Percentiles rank a stretch among this genome's conserved stretches.
These are phyloP conservation scores for Trachemys scripta DNA, from an alignment of 2,113 vertebrate species.

Conservation along the genomic window DNA sequence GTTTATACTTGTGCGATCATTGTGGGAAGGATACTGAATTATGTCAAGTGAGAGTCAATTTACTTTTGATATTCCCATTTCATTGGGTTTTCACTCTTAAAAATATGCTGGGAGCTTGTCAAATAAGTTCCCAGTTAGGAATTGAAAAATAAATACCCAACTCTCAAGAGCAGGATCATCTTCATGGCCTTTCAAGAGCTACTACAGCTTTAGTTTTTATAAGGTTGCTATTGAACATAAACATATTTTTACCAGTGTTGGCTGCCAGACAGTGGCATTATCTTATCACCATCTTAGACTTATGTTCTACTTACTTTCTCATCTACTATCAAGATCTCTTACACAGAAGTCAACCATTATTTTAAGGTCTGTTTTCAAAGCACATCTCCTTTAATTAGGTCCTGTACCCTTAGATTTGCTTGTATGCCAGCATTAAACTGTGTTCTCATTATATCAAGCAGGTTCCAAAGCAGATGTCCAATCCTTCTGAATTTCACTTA, in stretches of 20 bases:
- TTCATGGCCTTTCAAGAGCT: not conserved
- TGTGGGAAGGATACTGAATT: not conserved
- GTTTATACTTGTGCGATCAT: not conserved
- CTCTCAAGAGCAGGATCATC: not conserved
- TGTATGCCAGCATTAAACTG: conserved; percentile 60
- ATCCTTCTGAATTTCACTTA: conserved; percentile 65
- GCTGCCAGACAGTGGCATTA: not conserved
- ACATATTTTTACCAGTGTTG: not conserved
- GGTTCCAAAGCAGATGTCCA: conserved; percentile 70
- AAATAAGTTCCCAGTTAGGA: not conserved
- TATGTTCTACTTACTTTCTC: not conserved
- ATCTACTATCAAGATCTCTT: not conserved
- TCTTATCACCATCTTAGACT: not conserved
- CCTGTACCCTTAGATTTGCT: conserved; percentile 51
- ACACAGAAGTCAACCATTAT: not conserved
- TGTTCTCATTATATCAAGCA: conserved; percentile 55
- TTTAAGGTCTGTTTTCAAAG: conserved; percentile 63
- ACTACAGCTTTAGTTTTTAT: not conserved
- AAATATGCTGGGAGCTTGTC: not conserved
- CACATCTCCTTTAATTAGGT: conserved; percentile 66
- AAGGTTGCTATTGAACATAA: not conserved
- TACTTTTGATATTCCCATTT: not conserved
- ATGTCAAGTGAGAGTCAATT: not conserved
- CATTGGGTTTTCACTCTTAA: not conserved
- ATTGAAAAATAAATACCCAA: not conserved